Conservation (phyloP, 2,797 vertebrate species). For the Streptopelia turtur region DNA sequence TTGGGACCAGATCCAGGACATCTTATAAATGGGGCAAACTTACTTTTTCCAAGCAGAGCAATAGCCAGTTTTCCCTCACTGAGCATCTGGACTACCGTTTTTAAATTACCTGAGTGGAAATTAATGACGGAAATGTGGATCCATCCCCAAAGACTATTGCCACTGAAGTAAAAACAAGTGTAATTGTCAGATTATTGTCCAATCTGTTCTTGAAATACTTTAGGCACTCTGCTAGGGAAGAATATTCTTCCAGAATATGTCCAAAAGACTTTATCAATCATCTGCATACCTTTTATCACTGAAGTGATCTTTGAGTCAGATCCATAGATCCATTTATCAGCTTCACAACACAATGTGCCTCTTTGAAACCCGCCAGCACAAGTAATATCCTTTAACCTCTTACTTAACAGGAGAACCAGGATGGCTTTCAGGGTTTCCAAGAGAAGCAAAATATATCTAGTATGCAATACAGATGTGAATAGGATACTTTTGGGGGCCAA, state of each 20-base stretch:
- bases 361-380: background rate
- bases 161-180: background rate
- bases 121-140: background rate
- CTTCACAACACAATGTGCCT: background rate
- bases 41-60: background rate
- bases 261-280: background rate
- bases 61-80: background rate
- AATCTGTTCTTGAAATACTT: background rate
- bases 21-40: background rate
- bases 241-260: background rate
- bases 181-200: background rate
- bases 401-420: background rate
- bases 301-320: background rate
- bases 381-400: background rate
- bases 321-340: background rate
- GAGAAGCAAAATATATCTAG: background rate
- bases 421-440: background rate
- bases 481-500: background rate
- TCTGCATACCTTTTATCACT: background rate
- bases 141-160: background rate
- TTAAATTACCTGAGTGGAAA: background rate
- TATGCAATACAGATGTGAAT: background rate
- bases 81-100: background rate
- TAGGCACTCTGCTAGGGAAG: background rate
- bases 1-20: background rate